Evolutionary conservation across 2,888 invertebrate genomes (phyloP).

Genomic region (Drosophila testacea): DNA sequence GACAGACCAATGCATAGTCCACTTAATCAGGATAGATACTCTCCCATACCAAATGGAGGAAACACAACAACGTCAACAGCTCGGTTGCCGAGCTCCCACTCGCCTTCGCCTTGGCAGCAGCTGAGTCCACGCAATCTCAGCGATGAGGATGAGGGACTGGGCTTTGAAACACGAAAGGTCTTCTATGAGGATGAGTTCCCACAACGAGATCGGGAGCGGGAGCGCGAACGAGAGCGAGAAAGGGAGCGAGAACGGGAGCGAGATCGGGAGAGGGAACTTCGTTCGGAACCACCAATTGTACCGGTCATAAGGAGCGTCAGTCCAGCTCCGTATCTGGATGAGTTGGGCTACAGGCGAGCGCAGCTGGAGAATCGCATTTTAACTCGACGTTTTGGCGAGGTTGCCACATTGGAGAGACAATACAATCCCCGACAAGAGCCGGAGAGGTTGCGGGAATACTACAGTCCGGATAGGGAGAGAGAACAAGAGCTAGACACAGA

Average conservation of each 20-base stretch:
- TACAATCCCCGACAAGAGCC: slow-evolving; percentile 59
- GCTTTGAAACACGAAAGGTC: slow-evolving; percentile 87
- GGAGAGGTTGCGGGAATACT: slow-evolving; percentile 34
- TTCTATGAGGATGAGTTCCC: slow-evolving; percentile 84
- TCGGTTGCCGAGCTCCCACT: slow-evolving; percentile 77
- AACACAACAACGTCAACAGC: slow-evolving; percentile 51
- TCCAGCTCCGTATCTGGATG: slow-evolving; percentile 85
- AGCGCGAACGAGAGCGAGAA: slow-evolving; percentile 12
- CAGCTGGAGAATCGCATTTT: slow-evolving; percentile 91
- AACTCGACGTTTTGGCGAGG: slow-evolving; percentile 86
- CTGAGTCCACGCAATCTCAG: slow-evolving; percentile 86
- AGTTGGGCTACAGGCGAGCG: slow-evolving; percentile 90
- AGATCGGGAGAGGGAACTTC: slow-evolving; percentile 53
- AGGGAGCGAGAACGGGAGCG: slow-evolving; percentile 30
- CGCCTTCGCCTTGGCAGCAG: slow-evolving; percentile 84
- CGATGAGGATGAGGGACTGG: slow-evolving; percentile 93
- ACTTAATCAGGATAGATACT: slow-evolving; percentile 43
- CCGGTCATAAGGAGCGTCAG: slow-evolving; percentile 88
- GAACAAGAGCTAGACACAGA: slow-evolving; percentile 40
- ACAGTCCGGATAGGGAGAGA: slow-evolving; percentile 51
- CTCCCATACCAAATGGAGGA: slow-evolving; percentile 50
- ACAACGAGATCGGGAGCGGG: slow-evolving; percentile 35
- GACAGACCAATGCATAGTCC: slow-evolving; percentile 66
- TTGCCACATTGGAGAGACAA: slow-evolving; percentile 85
- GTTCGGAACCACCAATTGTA: slow-evolving; percentile 87